Base-by-base conservation (phyloP, 2,797 vertebrate genomes). In the Amniataba percoides region DNA sequence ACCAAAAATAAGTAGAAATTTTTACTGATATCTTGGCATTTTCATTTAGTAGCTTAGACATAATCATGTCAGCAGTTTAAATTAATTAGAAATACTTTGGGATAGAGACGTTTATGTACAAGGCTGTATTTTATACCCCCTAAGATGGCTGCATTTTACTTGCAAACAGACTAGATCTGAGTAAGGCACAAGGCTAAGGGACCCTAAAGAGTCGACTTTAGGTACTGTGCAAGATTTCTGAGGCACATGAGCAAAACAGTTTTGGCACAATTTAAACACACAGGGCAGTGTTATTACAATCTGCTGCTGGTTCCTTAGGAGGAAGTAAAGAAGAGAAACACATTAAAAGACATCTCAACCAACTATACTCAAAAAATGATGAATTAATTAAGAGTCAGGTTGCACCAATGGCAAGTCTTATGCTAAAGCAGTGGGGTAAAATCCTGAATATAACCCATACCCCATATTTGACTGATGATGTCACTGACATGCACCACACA, bases 391-490 rank as follows among this genome's bases (percentile, higher is more conserved):
- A 69, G 36, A 76, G 60, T 63, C 36, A 70, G 57, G 27, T 43
- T 66, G 34, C 52, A 65, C 52, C 19, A 51, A 49, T 46, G 59
- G 55, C n/a, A 62, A 66, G 70, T 40, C 23, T 31, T 31, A 39
- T 7, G 5, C 13, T 45, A 51, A 75, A 72, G 69, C 27, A 42
- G 23, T 7, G 45, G 19, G 7, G 39, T n/a, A 58, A 25, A 51
- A 74, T 53, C 60, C 40, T 9, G 8, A 40, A 11, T 40, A 48
- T 1, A 58, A 27, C 39, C 19, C 8, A 57, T 7, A 58, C 11
- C 21, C 31, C 21, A 55, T 12, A n/a, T 60, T n/a, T 42, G 21
- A 76, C 27, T 5, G 69, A 72, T 73, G 66, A 75, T 61, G 79
- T 73, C 59, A 77, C 13, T 40, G 23, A 36, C n/a, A 71, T 6